Conservation (phyloP, 2,888 invertebrate species). For the Coenonympha glycerion region DNA sequence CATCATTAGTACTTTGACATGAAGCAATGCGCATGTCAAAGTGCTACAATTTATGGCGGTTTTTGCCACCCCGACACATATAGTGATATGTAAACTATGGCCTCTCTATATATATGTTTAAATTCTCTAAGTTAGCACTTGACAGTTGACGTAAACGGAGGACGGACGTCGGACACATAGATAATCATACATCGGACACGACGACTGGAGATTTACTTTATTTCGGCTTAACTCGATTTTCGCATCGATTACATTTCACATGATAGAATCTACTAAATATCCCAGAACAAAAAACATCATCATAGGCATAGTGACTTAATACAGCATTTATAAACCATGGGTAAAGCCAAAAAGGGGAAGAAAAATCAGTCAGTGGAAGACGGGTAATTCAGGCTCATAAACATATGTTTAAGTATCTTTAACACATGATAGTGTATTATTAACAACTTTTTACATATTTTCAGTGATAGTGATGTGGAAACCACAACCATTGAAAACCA, state of each 20-base stretch:
- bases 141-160: constrained; percentile 25
- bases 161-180: too few relatives aligned
- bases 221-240: constrained; percentile 46
- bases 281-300: constrained; percentile 52
- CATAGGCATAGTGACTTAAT: constrained; percentile 66
- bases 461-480: constrained; percentile 79
- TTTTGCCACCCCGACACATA: too few relatives aligned
- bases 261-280: constrained; percentile 67
- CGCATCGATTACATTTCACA: constrained; percentile 65
- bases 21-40: too few relatives aligned
- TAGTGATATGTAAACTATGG: too few relatives aligned
- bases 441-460: constrained; percentile 38
- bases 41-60: too few relatives aligned
- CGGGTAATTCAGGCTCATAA: constrained; percentile 75
- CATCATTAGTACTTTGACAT: too few relatives aligned
- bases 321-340: constrained; percentile 73
- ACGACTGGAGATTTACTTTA: constrained; percentile 45
- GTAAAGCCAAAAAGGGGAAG: constrained; percentile 88
- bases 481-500: constrained; percentile 57
- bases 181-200: too few relatives aligned
- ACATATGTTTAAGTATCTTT: constrained; percentile 48
- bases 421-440: constrained; percentile 26
- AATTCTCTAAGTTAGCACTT: too few relatives aligned
- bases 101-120: too few relatives aligned
- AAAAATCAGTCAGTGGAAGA: constrained; percentile 84